A percentile compares a stretch with the other conserved stretches of the same genome.
Evolutionary conservation across 2,797 vertebrate species (phyloP).

Genomic region (Sternarchorhynchus goeldii): DNA sequence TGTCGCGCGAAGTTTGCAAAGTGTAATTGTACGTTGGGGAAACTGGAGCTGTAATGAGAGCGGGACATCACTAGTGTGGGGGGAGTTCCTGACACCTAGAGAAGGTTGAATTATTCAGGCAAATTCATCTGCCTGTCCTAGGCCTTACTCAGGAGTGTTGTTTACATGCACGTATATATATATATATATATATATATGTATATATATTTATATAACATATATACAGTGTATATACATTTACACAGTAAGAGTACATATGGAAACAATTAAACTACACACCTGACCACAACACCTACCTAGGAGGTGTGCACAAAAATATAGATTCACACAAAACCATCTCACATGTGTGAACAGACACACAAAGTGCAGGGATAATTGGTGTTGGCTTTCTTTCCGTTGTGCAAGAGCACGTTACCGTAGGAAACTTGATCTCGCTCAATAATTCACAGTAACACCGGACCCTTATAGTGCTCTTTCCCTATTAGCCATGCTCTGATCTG

Average conservation of each 20-base stretch:
- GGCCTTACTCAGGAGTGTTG: slow-evolving; percentile 1
- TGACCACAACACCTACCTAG: slow-evolving; percentile 9
- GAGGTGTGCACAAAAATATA: slow-evolving; percentile 26
- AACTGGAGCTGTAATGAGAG: slow-evolving; percentile 62
- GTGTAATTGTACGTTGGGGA: slow-evolving; percentile 67
- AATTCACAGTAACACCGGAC: slow-evolving; percentile 72
- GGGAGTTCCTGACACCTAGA: slow-evolving; percentile 52
- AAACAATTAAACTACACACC: slow-evolving; percentile 16
- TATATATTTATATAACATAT: background rate
- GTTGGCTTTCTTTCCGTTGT: slow-evolving; percentile 79
- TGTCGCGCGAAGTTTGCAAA: slow-evolving; percentile 21
- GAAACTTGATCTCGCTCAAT: slow-evolving; percentile 76
- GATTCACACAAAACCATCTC: slow-evolving; percentile 18
- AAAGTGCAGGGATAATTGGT: slow-evolving; percentile 71
- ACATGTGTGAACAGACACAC: slow-evolving; percentile 40
- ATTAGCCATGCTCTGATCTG: slow-evolving; percentile 69
- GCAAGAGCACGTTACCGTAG: slow-evolving; percentile 63
- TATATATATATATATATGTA: background rate
- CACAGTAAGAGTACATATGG: background rate
- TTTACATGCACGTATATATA: slow-evolving; percentile 19
- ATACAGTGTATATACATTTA: background rate
- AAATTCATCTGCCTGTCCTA: slow-evolving; percentile 6
- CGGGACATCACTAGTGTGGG: slow-evolving; percentile 15
- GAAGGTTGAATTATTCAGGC: slow-evolving; percentile 72
- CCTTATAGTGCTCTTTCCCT: slow-evolving; percentile 62